Base-by-base conservation (phyloP, 2,113 vertebrate species). In the Nerophis ophidion region DNA sequence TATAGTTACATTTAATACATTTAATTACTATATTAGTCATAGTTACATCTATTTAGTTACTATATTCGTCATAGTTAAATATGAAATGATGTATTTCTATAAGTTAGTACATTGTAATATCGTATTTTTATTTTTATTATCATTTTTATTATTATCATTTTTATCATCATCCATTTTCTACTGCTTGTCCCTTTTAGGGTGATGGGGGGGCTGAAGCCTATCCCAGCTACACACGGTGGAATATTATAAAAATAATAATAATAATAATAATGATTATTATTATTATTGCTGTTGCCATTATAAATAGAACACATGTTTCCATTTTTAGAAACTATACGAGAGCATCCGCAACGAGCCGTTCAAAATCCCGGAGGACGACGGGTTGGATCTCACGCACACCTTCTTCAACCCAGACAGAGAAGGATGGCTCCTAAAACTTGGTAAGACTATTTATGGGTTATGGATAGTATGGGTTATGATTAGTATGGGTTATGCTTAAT, bases 391-490 rank as follows among this genome's bases (percentile, higher is more conserved):
- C 68, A 98, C 94, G 0, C 94, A 97, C 71, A 98, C 95, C 35
- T 99, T 99, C 89, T 98, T 98, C 89, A 98, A 98, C 79, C 95
- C 96, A 0, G 95, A 93, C 74, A 88, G 86, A 0, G 96, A 99
- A 82, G 96, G 96, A 55, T 99, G 96, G 96, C 94, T 99, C 8
- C 91, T 95, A 17, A 99, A 99, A 75, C 89, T 97, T 50, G 96
- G 96, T 98, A 78, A 89, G 3, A 26, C 1, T 3, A 26, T 3
- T 26, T 26, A 26, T 26, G 26, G 26, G 26, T n/a, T n/a, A n/a
- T n/a, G n/a, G n/a, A n/a, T n/a, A n/a, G n/a, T n/a, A n/a, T n/a
- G n/a, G n/a, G n/a, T n/a, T n/a, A n/a, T n/a, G n/a, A n/a, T n/a
- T n/a, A n/a, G n/a, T n/a, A n/a, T n/a, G n/a, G n/a, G n/a, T n/a